Evolutionary conservation across 2,888 invertebrate genomes (phyloP), one percentile per base, ranked within the genome.

Genomic region (Cephus runcator): DNA sequence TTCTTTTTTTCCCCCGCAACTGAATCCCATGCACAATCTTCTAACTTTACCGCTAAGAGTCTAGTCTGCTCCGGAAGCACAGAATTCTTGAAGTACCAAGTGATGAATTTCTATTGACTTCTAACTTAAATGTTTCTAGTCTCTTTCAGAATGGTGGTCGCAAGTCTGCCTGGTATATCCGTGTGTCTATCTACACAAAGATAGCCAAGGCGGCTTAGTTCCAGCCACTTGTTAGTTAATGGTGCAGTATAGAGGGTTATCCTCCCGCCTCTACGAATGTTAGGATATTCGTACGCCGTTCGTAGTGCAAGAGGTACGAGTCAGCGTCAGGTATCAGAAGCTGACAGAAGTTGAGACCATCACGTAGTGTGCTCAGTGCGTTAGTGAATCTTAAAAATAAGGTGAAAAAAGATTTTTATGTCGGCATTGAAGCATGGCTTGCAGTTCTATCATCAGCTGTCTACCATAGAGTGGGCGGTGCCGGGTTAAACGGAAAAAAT

Each of bases 161-260:
- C 56, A 56, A 56, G 9, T 56, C 9, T 23, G 23, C 23, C 56
- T 2, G 23, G 23, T 56, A 56, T 56, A 23, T 56, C 23, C 23
- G 56, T 56, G 56, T 56, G 23, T 56, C 23, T 23, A 23, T 56
- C 6, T 56, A 23, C 56, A 56, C 56, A 56, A 9, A 56, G 56
- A 56, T 15, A 56, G 56, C 56, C 23, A 23, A 56, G 23, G 23
- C 56, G 9, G 23, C 9, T 15, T 56, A 56, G 23, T 56, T 56
- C 56, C 31, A 15, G 71, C 31, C 71, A 71, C 71, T 71, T 71
- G 71, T 71, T 31, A 71, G 71, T 71, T 56, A 56, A 56, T 56
- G 56, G 56, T 56, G 23, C 9, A 23, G 56, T 9, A 9, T 9
- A 23, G 6, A 56, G 56, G 56, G 56, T 56, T 56, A 56, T 56